Conservation (phyloP, 2,888 invertebrate genomes). For the Epinotia bilunana region DNA sequence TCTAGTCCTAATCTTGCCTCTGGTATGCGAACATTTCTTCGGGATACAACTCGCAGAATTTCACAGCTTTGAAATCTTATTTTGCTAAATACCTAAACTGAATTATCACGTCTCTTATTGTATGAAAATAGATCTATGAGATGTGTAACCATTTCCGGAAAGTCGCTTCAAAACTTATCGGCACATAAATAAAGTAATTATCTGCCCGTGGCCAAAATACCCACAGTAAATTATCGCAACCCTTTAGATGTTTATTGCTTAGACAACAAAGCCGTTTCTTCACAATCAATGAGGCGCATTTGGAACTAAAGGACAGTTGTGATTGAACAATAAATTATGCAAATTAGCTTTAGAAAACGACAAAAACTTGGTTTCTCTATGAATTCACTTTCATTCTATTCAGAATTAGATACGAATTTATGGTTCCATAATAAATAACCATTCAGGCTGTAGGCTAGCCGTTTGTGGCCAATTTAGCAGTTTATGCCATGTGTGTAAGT, state of each 20-base stretch:
- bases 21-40: background rate
- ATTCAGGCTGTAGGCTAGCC: slow-evolving; percentile 3
- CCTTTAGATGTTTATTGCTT: slow-evolving; percentile 42
- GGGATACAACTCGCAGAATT: background rate
- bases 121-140: background rate
- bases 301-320: slow-evolving; percentile 48
- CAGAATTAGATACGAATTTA: slow-evolving; percentile 21
- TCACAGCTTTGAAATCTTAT: background rate
- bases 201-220: slow-evolving; percentile 31
- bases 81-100: background rate
- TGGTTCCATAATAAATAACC: slow-evolving; percentile 31
- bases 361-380: slow-evolving; percentile 40
- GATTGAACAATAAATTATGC: slow-evolving; percentile 57
- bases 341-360: slow-evolving; percentile 52
- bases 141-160: slow-evolving; percentile 8
- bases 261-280: slow-evolving; percentile 50
- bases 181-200: slow-evolving; percentile 28
- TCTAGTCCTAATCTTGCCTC: background rate
- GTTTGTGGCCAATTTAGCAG: slow-evolving; percentile 9
- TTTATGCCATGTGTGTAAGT: slow-evolving; percentile 5
- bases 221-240: slow-evolving; percentile 34
- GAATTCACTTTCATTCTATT: slow-evolving; percentile 34
- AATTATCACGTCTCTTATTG: too few species aligned
- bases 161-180: slow-evolving; percentile 19
- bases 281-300: slow-evolving; percentile 37